Evolutionary conservation across 2,888 invertebrate genomes (phyloP), one percentile per base, ranked within the genome.

Genomic region (Conchocele bisecta): DNA sequence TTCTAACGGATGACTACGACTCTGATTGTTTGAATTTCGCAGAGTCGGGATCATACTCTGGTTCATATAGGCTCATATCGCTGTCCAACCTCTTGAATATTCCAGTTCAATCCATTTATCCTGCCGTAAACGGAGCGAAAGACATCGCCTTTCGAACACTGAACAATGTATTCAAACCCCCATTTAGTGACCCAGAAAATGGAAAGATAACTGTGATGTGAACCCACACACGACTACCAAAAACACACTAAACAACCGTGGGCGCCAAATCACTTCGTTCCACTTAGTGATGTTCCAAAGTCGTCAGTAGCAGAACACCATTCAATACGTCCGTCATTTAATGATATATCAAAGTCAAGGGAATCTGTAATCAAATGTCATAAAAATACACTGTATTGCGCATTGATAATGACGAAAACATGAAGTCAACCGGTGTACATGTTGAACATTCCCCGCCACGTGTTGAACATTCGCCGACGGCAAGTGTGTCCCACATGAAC

Each of bases 191-290:
- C 33, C 53, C 54, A 1, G 63, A 63, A 2, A 63, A 54, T n/a
- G 50, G 26, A 31, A 54, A 26, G 22, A 53, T 63, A 4, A 42
- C 63, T 26, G 35, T 54, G 5, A 63, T 63, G 54, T 63, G 54
- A 54, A 63, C 63, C 17, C 31, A 63, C 24, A 63, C 63, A 20
- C 15, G 24, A 28, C 31, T 24, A 9, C 44, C 63, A 26, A 4
- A 42, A 1, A 63, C 20, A 24, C 33, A 9, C 35, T 15, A 53
- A 35, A 20, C 22, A 17, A 3, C 31, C 20, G 22, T 63, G 53
- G 63, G 22, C 24, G 3, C 53, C 53, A 4, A 63, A 53, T 33
- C 44, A 53, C 29, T 63, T 63, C 28, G 53, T 63, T 3, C 61
- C 61, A 11, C 31, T 53, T 4, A 33, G 28, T 42, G n/a, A 35